phyloP scores from a whole-genome alignment of 2,113 vertebrate genomes.

The Cebidichthys violaceus region DNA sequence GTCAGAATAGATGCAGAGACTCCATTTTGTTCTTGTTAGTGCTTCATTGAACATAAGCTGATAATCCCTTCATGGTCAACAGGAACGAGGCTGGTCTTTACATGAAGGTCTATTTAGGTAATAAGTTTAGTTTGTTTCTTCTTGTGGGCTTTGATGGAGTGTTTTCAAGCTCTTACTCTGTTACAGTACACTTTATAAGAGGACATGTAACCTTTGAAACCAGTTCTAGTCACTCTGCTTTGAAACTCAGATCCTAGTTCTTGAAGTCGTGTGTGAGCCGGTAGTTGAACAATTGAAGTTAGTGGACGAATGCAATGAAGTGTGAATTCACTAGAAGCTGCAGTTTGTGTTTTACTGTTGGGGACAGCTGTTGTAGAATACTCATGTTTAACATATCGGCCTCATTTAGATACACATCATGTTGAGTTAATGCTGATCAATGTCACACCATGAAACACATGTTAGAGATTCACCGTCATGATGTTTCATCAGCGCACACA shows the following conservation, averaged over 20 bases:
- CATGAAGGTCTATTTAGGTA: neutral
- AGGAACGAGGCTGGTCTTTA: neutral
- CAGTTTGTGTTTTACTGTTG: neutral
- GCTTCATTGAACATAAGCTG: neutral
- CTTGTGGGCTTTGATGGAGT: neutral
- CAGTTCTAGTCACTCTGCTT: neutral
- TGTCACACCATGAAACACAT: neutral
- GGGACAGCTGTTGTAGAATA: neutral
- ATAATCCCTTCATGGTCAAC: neutral
- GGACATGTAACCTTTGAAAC: neutral
- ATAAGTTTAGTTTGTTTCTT: neutral
- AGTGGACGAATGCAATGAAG: too few relatives aligned
- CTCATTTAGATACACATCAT: neutral
- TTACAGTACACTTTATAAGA: neutral
- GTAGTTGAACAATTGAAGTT: neutral
- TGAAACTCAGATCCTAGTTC: neutral
- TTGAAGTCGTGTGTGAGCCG: neutral
- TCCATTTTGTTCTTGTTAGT: neutral
- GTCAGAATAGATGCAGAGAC: neutral
- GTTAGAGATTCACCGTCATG: neutral
- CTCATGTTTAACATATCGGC: neutral
- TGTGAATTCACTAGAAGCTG: neutral
- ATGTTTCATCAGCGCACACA: neutral
- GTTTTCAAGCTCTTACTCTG: neutral
- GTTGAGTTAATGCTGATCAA: neutral